Evolutionary conservation across 2,113 vertebrate species (phyloP), one percentile per base, ranked within the genome.

Genomic region (Etia nguti): DNA sequence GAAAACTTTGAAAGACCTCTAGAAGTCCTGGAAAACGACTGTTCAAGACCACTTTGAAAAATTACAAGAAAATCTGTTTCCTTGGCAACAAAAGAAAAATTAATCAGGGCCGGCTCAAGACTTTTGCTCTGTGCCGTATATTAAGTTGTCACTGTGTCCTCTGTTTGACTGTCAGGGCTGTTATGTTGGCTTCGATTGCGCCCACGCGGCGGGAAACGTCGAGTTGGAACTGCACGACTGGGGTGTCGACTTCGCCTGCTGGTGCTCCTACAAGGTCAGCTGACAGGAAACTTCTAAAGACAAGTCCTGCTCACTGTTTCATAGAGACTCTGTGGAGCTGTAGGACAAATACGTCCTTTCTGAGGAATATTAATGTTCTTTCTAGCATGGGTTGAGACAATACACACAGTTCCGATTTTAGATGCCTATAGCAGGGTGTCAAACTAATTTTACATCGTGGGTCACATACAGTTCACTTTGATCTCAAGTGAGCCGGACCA

Each of bases 221-320:
- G 97, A 98, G 34, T 94, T 99, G 55, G 84, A 87, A 80, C 94
- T 99, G 62, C 98, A 99, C 70, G 97, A 98, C 83, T 99, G 98
- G 98, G 97, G 95, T 4, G 98, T 99, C 2, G 98, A 99, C 90
- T 99, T 99, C 73, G 98, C 98, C 90, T 99, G 98, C 94, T 99
- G 98, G 98, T 99, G 99, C 90, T 97, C 98, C 34, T 99, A 99
- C 89, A 99, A 99, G 98, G 99, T 99, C 12, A 93, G 91, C 81
- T 15, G 50, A 65, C 22, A 73, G 22, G 11, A 68, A 9, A 46
- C 38, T 73, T 26, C 65, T 15, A 43, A 70, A 24, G 46, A 50
- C 15, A 18, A 50, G 36, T 0, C 65, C 65, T 16, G 38, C 65
- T 43, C 65, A 43, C 2, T 73, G 38, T 73, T 26, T 26, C 38